These are phyloP conservation scores for Schlechtendalia chinensis DNA, from an alignment of 1,140 invertebrate species.

Conservation along the genomic window DNA sequence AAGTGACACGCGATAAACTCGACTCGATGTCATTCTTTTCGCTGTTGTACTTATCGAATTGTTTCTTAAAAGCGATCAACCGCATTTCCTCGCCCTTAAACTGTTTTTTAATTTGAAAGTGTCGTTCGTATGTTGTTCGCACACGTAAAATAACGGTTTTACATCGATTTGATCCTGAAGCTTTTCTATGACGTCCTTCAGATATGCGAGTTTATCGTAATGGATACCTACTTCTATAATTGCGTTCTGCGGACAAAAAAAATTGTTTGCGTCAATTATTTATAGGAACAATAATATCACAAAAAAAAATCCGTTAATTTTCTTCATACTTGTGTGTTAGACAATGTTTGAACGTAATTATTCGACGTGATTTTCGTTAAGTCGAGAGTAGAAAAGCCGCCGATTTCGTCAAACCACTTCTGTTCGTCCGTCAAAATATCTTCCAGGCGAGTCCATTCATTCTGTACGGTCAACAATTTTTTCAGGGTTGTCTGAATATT, in stretches of 20 bases:
- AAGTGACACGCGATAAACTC: not conserved
- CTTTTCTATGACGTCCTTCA: constrained; percentile 17
- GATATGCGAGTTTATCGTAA: not conserved
- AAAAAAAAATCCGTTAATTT: not conserved
- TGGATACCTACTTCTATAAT: constrained; percentile 7
- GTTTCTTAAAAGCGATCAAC: not conserved
- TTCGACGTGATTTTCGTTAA: not conserved
- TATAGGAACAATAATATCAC: no score
- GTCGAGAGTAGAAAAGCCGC: not conserved
- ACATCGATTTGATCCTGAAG: constrained; percentile 29
- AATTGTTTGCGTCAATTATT: no score
- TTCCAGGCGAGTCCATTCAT: constrained; percentile 24
- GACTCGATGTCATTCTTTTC: not conserved
- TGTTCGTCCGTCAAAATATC: not conserved
- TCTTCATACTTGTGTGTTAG: not conserved
- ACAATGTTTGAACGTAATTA: not conserved
- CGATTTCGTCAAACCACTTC: constrained; percentile 10
- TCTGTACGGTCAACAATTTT: not conserved
- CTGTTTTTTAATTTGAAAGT: constrained; percentile 13
- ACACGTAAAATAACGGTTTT: not conserved
- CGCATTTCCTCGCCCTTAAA: not conserved
- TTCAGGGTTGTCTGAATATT: not conserved
- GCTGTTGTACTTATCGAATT: not conserved
- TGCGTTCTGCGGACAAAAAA: not conserved
- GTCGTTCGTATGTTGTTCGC: not conserved